Conservation (phyloP, 2,888 invertebrate genomes). For the Micropterix aruncella region DNA sequence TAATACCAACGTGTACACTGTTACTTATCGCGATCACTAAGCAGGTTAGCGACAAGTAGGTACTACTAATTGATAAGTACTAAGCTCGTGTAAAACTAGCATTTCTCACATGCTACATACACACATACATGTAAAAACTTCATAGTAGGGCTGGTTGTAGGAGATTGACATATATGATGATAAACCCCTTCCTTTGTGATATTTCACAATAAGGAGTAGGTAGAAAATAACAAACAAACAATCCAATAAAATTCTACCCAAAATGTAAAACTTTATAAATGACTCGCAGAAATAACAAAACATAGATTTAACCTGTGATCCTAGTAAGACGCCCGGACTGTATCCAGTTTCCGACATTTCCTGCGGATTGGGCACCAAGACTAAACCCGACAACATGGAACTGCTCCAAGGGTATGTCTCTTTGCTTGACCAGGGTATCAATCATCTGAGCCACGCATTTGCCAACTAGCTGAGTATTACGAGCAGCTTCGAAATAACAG, state of each 20-base stretch:
- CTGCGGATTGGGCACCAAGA: conserved; percentile 46
- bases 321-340: conserved; percentile 29
- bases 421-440: conserved; percentile 28
- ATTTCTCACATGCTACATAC: no score
- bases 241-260: conserved; percentile 4
- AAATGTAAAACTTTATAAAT: no score
- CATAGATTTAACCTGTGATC: conserved; percentile 45
- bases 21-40: no score
- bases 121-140: no score
- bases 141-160: no score
- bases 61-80: no score
- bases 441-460: conserved; percentile 44
- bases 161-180: no score
- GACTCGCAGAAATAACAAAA: no score
- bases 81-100: no score
- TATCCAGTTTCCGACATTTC: conserved; percentile 32
- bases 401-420: conserved; percentile 24
- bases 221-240: not conserved
- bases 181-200: not conserved
- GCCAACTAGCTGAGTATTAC: conserved; percentile 43
- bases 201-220: no score
- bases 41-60: no score
- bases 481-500: conserved; percentile 43
- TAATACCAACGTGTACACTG: no score
- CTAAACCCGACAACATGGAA: conserved; percentile 52